Base-by-base conservation (phyloP, 1,140 invertebrate genomes). In the Capitella teleta region DNA sequence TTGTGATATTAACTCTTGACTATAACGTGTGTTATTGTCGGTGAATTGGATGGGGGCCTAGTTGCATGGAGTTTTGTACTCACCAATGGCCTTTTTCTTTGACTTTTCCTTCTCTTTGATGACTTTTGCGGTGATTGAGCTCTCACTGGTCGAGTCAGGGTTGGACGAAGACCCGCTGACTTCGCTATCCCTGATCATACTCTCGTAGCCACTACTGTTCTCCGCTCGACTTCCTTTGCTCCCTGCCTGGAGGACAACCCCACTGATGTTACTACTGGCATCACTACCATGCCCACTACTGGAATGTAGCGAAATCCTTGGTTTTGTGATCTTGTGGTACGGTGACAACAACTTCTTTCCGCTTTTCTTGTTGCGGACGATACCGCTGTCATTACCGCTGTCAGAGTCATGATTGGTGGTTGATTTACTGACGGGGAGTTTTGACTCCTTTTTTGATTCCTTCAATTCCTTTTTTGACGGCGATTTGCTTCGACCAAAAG, bases 141-240 rank as follows among this genome's bases (percentile, higher is more conserved):
- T 55, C 51, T 70, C 67, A 28, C 64, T 70, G 19, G 62, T 63
- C 18, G 67, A 68, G 43, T 72, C 69, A 46, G 68, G 68, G 12
- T 67, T 69, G 12, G 68, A 70, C 6, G 59, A 61, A 18, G 57
- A 83, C 47, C 84, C 86, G 12, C 72, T 74, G 1, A 68, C 73
- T 59, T 76, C 74, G 46, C 73, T 75, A 59, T 91, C 87, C 54
- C 87, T 71, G 1, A 87, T 81, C 49, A 91, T 83, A 60, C 84
- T 89, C 60, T 91, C 87, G 63, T 92, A 91, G 2, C 87, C 88
- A 80, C 86, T 80, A 61, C 86, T 89, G 50, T 38, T 83, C 82
- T 68, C 8, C 52, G 55, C 42, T 51, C 57, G 32, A 56, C 55
- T 49, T 63, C 26, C 64, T 59, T 51, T 66, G 59, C 36, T 62